Evolutionary conservation across 1,140 invertebrate species (phyloP).

Genomic region (Drosophila bifasciata): DNA sequence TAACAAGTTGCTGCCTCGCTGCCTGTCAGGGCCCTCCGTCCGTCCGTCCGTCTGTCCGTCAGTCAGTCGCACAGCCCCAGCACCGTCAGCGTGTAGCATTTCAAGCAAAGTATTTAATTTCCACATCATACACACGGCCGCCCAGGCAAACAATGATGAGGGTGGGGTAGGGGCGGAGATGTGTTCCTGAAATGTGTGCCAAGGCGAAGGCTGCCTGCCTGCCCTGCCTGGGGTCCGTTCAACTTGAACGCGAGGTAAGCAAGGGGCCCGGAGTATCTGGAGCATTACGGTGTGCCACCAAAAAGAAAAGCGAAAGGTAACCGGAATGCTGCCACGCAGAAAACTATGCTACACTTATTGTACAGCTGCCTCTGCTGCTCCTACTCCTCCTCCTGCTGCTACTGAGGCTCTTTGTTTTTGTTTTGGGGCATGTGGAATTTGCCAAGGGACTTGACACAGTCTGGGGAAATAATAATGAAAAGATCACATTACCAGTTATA

Average conservation of each 20-base stretch:
- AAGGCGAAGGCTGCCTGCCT: constrained; percentile 77
- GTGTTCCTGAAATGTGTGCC: constrained; percentile 69
- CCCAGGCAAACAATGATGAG: constrained; percentile 61
- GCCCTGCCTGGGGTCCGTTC: constrained; percentile 30
- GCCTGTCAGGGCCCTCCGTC: constrained; percentile 32
- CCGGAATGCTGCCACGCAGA: constrained; percentile 14
- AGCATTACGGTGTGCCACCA: not conserved
- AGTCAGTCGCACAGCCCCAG: constrained; percentile 31
- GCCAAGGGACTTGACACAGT: too few species aligned
- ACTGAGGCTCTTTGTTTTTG: not conserved
- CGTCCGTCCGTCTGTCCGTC: constrained; percentile 18
- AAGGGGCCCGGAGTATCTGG: too few species aligned
- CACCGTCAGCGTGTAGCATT: constrained; percentile 63
- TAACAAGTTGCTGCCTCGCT: constrained; percentile 70
- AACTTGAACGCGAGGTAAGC: not conserved
- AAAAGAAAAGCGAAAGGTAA: constrained; percentile 49
- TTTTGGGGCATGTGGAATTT: too few species aligned
- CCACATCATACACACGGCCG: constrained; percentile 64
- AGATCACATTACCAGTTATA: too few species aligned
- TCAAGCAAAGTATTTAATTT: constrained; percentile 81
- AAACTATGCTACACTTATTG: constrained; percentile 51
- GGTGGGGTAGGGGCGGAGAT: constrained; percentile 10
- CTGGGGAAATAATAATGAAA: too few species aligned
- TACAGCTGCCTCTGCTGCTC: not conserved
- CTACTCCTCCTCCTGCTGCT: not conserved